A percentile compares a stretch with the other conserved stretches of the same genome.
These are phyloP conservation scores for Erethizon dorsatum DNA, from an alignment of 2,797 vertebrate genomes.

Conservation along the genomic window DNA sequence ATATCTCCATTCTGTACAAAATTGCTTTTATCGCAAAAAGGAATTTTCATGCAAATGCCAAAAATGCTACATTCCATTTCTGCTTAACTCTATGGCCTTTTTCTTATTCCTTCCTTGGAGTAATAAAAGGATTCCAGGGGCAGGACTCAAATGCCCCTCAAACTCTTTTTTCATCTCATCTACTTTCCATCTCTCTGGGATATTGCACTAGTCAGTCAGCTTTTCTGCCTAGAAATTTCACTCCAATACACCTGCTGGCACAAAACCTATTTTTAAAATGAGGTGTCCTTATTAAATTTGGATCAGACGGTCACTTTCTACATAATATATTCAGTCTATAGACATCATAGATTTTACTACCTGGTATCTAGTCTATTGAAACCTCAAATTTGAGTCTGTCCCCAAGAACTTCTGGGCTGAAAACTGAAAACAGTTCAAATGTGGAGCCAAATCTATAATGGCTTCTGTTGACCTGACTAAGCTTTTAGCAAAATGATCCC, in stretches of 20 bases:
- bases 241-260: not conserved
- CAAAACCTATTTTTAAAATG: not conserved
- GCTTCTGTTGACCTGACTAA: not conserved
- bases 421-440: constrained; percentile 44
- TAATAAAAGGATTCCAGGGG: not conserved
- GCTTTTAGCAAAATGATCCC: not conserved
- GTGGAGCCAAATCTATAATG: not conserved
- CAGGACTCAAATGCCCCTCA: not conserved
- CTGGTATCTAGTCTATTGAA: not conserved
- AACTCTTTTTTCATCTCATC: not conserved
- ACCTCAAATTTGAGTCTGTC: not conserved
- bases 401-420: not conserved
- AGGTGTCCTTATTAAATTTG: constrained; percentile 4
- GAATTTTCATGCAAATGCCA: not conserved
- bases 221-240: constrained; percentile 38
- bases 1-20: not conserved
- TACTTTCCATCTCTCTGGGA: not conserved
- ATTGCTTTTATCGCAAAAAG: constrained; percentile 27
- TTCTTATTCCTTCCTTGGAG: constrained; percentile 6
- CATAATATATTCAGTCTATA: not conserved
- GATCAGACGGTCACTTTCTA: not conserved
- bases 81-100: not conserved
- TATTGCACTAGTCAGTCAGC: not conserved
- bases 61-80: not conserved
- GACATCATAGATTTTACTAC: not conserved